These are phyloP conservation scores for Procambarus virginalis DNA, from an alignment of 1,140 invertebrate species.

Conservation along the genomic window DNA sequence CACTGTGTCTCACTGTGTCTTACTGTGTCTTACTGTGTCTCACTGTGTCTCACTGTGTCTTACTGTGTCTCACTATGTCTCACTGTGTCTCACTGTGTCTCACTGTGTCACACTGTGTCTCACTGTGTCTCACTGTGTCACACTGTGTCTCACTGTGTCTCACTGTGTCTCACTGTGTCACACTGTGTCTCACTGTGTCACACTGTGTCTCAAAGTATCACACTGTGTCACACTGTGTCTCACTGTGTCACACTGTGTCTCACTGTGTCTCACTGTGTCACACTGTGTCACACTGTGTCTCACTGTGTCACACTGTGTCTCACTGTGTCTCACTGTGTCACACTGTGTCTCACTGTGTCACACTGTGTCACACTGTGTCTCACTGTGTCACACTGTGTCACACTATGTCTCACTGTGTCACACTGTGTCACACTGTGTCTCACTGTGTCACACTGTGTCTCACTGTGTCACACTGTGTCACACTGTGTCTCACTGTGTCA, in stretches of 20 bases:
- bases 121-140: not conserved
- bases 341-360: not conserved
- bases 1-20: not conserved
- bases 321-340: not conserved
- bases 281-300: not conserved
- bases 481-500: not conserved
- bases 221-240: not conserved
- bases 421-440: not conserved
- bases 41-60: not conserved
- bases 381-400: not conserved
- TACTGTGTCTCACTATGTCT: not conserved
- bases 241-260: not conserved
- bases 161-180: constrained; percentile 1
- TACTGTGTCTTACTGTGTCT: not conserved
- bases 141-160: constrained; percentile 6
- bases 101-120: not conserved
- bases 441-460: not conserved
- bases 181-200: constrained; percentile 1
- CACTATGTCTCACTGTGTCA: no score
- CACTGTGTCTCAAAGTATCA: not conserved
- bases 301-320: not conserved
- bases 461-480: not conserved
- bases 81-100: not conserved
- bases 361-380: not conserved
- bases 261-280: not conserved